Evolutionary conservation across 2,113 vertebrate genomes (phyloP).

Genomic region (Tyto alba): DNA sequence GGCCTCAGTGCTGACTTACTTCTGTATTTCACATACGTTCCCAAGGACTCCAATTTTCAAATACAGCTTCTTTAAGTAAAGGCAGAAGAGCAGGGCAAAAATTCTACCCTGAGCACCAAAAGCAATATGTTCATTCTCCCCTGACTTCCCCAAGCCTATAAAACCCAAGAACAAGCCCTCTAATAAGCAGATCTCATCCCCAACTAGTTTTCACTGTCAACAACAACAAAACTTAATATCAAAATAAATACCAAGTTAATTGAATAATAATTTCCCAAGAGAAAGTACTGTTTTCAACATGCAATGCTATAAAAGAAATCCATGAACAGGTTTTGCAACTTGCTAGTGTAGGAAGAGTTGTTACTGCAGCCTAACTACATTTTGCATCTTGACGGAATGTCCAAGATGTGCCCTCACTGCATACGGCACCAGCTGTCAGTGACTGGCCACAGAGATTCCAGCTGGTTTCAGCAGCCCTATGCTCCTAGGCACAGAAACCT

Average conservation of each 20-base stretch:
- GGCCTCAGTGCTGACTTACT: background rate
- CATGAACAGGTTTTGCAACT: background rate
- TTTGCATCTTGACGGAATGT: background rate
- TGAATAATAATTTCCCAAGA: background rate
- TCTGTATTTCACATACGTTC: background rate
- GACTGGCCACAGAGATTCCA: background rate
- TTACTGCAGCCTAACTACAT: background rate
- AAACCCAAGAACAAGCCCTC: background rate
- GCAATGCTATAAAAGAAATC: background rate
- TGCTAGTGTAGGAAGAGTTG: background rate
- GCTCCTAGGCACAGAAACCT: background rate
- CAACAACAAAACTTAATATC: background rate
- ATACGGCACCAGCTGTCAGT: background rate
- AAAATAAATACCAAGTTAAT: conserved; percentile 21
- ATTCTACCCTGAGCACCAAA: background rate
- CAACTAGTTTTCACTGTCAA: background rate
- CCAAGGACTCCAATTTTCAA: background rate
- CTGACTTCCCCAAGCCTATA: background rate
- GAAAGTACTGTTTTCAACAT: background rate
- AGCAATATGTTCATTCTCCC: background rate
- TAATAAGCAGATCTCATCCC: background rate
- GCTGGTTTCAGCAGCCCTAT: background rate
- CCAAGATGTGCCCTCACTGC: background rate
- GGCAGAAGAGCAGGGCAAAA: background rate
- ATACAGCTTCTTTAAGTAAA: background rate